Conservation (phyloP, 2,113 vertebrate species). For the Cariama cristata region DNA sequence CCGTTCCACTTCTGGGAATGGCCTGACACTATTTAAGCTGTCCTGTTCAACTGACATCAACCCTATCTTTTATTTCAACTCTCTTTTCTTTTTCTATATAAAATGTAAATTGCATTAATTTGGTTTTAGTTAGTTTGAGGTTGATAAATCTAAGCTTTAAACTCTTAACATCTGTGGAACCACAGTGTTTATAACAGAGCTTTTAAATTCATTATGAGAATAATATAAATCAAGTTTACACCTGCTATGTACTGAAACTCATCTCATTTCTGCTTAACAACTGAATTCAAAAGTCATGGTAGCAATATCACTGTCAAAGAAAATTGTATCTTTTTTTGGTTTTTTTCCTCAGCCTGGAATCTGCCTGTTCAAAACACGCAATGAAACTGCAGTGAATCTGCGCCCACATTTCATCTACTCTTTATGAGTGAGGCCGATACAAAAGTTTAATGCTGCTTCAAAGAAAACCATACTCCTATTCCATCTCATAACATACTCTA, state of each 20-base stretch:
- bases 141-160: background rate
- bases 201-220: background rate
- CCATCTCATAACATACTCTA: background rate
- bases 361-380: background rate
- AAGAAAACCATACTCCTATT: background rate
- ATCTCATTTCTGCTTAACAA: background rate
- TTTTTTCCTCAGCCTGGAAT: background rate
- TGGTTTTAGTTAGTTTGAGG: background rate
- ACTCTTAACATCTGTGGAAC: background rate
- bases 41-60: background rate
- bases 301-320: background rate
- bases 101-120: background rate
- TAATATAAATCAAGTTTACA: slow-evolving; percentile 1
- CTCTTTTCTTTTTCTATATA: background rate
- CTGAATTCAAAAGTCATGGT: background rate
- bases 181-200: background rate
- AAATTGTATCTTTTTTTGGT: background rate
- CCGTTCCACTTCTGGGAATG: background rate
- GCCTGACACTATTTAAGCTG: background rate
- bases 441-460: background rate
- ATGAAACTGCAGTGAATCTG: background rate
- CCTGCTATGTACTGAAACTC: background rate
- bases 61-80: background rate
- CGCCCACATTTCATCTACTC: background rate
- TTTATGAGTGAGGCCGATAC: background rate